Evolutionary conservation across 2,888 invertebrate genomes (phyloP), one percentile per base, ranked within the genome.

Genomic region (Biston stratarius): DNA sequence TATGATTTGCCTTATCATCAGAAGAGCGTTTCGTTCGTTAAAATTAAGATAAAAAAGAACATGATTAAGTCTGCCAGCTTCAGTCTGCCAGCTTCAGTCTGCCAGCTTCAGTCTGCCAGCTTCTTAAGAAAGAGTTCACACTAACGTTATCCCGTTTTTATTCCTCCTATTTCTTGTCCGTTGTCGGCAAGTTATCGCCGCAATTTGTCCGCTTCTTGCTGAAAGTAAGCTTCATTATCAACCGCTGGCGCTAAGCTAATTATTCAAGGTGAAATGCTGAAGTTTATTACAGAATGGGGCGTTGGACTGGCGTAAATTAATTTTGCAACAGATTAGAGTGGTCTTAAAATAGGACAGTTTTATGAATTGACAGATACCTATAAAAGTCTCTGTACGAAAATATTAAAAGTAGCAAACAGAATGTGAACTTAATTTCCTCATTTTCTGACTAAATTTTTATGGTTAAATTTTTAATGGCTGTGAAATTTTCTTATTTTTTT

Each of bases 141-240:
- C 64, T 61, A 51, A 62, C 52, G 52, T 47, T 66, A 45, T 58
- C 57, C 53, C 44, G 63, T 63, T 63, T 67, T 78, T 78, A 77
- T 72, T 66, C 72, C 69, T 60, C 58, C 57, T 47, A 71, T 76
- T 78, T 74, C 74, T 76, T 78, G 71, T 65, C 64, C 69, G 65
- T 72, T 59, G 74, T 72, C 72, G 69, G 69, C 75, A 76, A 79
- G 77, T 81, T 79, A 83, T 80, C 78, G 81, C 81, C 74, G 72
- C 75, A 73, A 80, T 83, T 81, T 82, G 77, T 80, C 79, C 77
- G 73, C 74, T 77, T 77, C 76, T 74, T 73, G 72, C 73, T 33
- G 64, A 71, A 49, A 67, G 70, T 61, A 66, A 64, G 69, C 71
- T 73, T 72, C 72, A 69, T 67, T 69, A 72, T 67, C 67, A 63